Percentiles rank a stretch among this genome's conserved stretches.
Evolutionary conservation across 2,888 invertebrate species (phyloP).

Genomic region (Acanthosepion esculentum): DNA sequence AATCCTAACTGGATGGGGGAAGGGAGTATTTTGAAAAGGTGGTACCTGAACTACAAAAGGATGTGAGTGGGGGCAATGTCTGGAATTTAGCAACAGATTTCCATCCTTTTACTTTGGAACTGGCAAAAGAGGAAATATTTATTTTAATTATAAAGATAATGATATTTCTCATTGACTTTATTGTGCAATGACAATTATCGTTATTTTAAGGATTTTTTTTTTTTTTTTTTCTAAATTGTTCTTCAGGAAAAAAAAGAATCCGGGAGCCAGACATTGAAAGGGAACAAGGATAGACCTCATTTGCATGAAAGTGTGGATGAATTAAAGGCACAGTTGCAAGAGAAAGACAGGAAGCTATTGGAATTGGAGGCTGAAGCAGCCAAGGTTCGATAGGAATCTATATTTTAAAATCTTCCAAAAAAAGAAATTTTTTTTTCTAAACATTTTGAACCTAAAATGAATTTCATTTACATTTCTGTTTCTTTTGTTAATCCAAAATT

Average conservation of each 20-base stretch:
- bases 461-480: not conserved
- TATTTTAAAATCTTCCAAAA: not conserved
- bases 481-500: not conserved
- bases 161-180: conserved; percentile 33
- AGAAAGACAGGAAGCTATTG: conserved; percentile 82
- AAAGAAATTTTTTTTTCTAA: not conserved
- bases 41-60: no score
- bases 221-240: not conserved
- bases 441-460: not conserved
- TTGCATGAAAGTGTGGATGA: conserved; percentile 53
- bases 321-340: conserved; percentile 80
- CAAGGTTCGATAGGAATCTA: conserved; percentile 54
- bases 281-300: not conserved
- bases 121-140: not conserved
- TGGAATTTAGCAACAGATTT: not conserved
- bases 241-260: conserved; percentile 12
- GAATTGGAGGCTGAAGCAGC: conserved; percentile 68
- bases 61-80: not conserved
- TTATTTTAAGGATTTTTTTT: not conserved
- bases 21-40: no score
- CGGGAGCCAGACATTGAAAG: not conserved
- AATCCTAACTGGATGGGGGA: no score
- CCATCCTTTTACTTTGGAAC: not conserved
- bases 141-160: not conserved
- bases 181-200: not conserved